Percentiles rank a stretch among this genome's conserved stretches.
phyloP scores from a whole-genome alignment of 2,888 invertebrate species.

The Aspidapion aeneum region DNA sequence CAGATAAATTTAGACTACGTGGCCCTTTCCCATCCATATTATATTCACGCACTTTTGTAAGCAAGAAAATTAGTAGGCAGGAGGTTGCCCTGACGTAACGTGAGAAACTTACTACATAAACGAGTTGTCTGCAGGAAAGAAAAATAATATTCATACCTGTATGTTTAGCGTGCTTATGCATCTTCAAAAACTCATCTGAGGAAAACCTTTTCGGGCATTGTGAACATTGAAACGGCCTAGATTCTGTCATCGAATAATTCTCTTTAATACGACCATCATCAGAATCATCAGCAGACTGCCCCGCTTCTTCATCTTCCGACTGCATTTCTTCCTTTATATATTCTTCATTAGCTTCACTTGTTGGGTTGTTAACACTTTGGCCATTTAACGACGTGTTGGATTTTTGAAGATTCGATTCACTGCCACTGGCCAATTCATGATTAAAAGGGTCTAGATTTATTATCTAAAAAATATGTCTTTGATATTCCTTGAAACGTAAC shows the following conservation, averaged over 20 bases:
- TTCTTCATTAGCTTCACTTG: not conserved
- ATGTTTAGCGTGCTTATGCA: constrained; percentile 31
- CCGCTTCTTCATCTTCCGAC: not conserved
- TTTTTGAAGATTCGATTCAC: constrained; percentile 31
- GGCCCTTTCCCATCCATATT: too few relatives aligned
- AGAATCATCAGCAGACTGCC: too few relatives aligned
- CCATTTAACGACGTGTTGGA: too few relatives aligned
- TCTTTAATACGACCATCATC: too few relatives aligned
- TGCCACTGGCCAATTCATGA: constrained; percentile 33
- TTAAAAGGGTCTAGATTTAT: constrained; percentile 59
- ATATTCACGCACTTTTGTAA: too few relatives aligned
- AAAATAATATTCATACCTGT: too few relatives aligned
- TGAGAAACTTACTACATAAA: too few relatives aligned
- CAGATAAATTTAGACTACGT: too few relatives aligned
- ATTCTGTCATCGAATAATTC: not conserved
- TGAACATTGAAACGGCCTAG: constrained; percentile 26
- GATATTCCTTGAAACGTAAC: not conserved
- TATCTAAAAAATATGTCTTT: constrained; percentile 46
- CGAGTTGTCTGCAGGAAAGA: too few relatives aligned
- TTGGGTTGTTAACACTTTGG: too few relatives aligned
- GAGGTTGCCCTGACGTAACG: too few relatives aligned
- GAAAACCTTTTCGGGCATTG: constrained; percentile 36
- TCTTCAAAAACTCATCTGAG: constrained; percentile 33
- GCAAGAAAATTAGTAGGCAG: too few relatives aligned
- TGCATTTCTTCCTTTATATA: not conserved